Evolutionary conservation across 1,140 invertebrate genomes (phyloP), one percentile per base, ranked within the genome.

Genomic region (Leptoteleia sp.): DNA sequence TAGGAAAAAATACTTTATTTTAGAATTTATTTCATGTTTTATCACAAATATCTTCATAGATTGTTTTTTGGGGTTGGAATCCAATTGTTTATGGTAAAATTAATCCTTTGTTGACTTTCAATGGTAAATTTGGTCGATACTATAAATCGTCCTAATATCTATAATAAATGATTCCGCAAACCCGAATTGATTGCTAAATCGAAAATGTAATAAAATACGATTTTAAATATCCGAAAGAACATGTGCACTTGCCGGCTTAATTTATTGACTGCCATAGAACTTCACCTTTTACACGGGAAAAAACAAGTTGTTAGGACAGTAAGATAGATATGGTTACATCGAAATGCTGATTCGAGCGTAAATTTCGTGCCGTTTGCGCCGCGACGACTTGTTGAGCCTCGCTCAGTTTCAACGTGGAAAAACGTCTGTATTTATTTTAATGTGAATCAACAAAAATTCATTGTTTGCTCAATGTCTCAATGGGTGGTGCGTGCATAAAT

Each of bases 241-340:
- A 52, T 43, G 45, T 43, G 15, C 37, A 13, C 11, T 19, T 1
- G 15, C 3, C 37, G 1, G 1, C 15, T 9, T 40, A 42, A 65
- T 65, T 65, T 65, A 52, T 65, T 33, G 45, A 52, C 45, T 33
- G 22, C 37, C 35, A 65, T 33, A 15, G 17, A 52, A 31, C 59
- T 52, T 33, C 59, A 17, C 37, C 47, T 65, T 52, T 29, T 42
- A 4, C 3, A 13, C 4, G 7, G 25, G 8, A 33, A 52, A 65
- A 65, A 52, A 52, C 37, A 38, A 11, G 15, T 52, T 35, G 61
- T 48, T 50, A 64, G 31, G 16, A 42, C 35, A 22, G 37, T 15
- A 65, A 42, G 37, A 62, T 37, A 52, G 35, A 65, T 65, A 52
- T 42, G 37, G 45, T 65, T 31, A 65, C 47, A 52, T 42, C 43